Percentiles rank a stretch among this genome's conserved stretches.
Conservation (phyloP, 1,140 invertebrate genomes). For the Pteromalus puparum region DNA sequence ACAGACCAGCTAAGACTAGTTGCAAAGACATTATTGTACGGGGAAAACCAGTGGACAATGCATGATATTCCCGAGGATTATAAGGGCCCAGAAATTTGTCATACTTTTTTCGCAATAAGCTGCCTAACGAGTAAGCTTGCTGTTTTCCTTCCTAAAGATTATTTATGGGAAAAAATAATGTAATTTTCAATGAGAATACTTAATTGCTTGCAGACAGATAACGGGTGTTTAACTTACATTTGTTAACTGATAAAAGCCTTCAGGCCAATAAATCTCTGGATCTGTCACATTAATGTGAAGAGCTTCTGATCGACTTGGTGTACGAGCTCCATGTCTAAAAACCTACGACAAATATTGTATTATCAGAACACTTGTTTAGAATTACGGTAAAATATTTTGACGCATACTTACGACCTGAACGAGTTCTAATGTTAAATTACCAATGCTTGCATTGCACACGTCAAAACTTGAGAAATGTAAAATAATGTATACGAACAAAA, state of each 20-base stretch:
- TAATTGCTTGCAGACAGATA: no score
- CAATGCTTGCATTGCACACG: neutral
- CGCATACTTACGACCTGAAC: constrained; percentile 17
- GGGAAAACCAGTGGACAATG: neutral
- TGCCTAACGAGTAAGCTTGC: neutral
- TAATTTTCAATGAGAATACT: no score
- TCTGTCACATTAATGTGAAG: neutral
- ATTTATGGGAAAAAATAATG: neutral
- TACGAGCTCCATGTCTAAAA: constrained; percentile 26
- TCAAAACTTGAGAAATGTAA: neutral
- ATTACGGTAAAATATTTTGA: neutral
- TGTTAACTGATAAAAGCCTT: neutral
- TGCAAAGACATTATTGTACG: constrained; percentile 12
- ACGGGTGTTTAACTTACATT: neutral
- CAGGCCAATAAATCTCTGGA: neutral
- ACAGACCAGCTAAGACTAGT: neutral
- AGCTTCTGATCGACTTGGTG: neutral
- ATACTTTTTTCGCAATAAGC: neutral
- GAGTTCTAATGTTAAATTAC: neutral
- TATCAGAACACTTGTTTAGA: neutral
- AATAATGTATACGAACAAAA: neutral
- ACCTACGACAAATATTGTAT: neutral
- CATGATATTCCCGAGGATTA: neutral
- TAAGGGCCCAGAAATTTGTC: neutral
- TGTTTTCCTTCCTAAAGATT: neutral